Conservation (phyloP, 2,113 vertebrate species). For the Scomber scombrus region DNA sequence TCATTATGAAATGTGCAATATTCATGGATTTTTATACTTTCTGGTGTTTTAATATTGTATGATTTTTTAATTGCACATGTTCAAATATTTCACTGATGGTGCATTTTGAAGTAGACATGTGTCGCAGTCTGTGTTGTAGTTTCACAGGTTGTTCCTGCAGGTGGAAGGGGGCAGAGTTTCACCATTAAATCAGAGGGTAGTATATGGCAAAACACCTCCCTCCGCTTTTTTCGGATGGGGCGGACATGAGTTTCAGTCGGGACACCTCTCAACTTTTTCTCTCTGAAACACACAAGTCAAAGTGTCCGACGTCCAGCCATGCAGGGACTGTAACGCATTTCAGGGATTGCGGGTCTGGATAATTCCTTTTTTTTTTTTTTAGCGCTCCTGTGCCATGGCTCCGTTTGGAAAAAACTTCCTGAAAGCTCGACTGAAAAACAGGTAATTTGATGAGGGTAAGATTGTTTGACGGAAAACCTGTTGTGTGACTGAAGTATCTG, state of each 20-base stretch:
- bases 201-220: constrained; percentile 63
- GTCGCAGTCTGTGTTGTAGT: background rate
- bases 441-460: constrained; percentile 79
- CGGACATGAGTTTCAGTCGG: constrained; percentile 60
- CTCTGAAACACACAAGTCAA: constrained; percentile 4
- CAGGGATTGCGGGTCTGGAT: constrained; percentile 12
- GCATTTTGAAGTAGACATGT: too few species aligned
- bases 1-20: too few species aligned
- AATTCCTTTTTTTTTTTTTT: background rate
- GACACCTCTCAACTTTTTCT: constrained; percentile 62
- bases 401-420: constrained; percentile 94
- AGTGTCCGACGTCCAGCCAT: constrained; percentile 46
- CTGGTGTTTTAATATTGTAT: too few species aligned
- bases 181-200: constrained; percentile 1
- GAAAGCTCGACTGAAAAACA: constrained; percentile 93
- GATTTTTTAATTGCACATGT: too few species aligned
- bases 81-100: too few species aligned
- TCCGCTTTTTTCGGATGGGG: constrained; percentile 24
- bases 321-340: constrained; percentile 49
- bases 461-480: constrained; percentile 27
- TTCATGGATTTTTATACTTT: too few species aligned
- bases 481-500: constrained; percentile 7
- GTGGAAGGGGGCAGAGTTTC: constrained; percentile 72
- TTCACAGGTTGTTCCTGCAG: background rate
- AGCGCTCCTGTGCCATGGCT: constrained; percentile 86